phyloP scores from a whole-genome alignment of 1,140 invertebrate genomes.

The Papilio polyxenes region DNA sequence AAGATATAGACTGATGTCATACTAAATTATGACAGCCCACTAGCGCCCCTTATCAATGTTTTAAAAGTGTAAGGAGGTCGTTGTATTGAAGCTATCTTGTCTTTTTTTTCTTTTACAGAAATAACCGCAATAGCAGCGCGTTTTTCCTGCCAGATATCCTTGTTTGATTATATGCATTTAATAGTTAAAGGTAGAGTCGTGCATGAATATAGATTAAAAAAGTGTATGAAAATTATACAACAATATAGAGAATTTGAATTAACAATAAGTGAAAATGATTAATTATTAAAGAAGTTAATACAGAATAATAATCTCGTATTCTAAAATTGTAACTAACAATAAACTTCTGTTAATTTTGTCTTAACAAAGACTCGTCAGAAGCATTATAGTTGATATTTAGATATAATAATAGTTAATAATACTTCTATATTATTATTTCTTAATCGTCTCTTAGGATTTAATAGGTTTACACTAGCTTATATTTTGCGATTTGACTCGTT shows the following conservation, averaged over 20 bases:
- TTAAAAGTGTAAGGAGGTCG: no score
- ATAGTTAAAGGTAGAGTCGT: neutral
- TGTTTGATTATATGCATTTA: neutral
- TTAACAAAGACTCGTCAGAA: neutral
- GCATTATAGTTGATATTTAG: conserved; percentile 1
- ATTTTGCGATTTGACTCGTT: conserved; percentile 54
- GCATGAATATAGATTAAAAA: conserved; percentile 5
- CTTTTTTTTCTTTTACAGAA: no score
- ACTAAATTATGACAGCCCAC: no score
- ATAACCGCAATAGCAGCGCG: no score
- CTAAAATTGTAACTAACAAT: neutral
- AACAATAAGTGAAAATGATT: conserved; percentile 19
- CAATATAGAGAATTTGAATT: conserved; percentile 9
- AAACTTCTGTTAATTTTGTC: conserved; percentile 10
- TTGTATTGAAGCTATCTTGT: no score
- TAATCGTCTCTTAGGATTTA: conserved; percentile 53
- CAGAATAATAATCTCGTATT: conserved; percentile 16
- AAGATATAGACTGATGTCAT: no score
- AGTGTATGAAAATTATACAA: neutral
- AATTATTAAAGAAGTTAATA: neutral
- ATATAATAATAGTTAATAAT: conserved; percentile 53
- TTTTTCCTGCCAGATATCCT: no score
- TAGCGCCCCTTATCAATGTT: no score
- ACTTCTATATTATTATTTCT: conserved; percentile 57
- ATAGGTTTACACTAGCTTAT: conserved; percentile 58